Base-by-base conservation (phyloP, 2,113 vertebrate genomes). In the Balaenoptera acutorostrata region DNA sequence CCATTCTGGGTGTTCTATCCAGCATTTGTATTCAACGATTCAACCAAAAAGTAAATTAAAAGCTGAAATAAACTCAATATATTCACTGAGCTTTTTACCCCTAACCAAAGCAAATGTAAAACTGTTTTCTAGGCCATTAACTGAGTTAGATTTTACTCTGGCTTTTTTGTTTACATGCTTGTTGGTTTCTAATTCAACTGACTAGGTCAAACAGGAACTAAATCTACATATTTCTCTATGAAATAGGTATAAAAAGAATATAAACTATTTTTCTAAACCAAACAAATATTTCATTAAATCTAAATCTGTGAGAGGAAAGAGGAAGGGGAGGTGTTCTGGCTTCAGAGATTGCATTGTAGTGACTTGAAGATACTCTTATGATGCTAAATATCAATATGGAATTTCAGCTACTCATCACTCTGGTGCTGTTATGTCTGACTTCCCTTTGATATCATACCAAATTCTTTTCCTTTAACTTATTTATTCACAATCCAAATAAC, bases 41-140 rank as follows among this genome's bases (percentile, higher is more conserved):
- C 66, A 91, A 94, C 31, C 31, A 74, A 64, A 93, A 96, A 68
- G 11, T 82, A 93, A 91, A 94, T 93, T 61, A 85, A 95, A 96
- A 88, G 23, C 80, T 90, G 55, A 97, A 97, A 93, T 93, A 90
- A 97, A 57, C 52, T 95, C 75, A 95, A 27, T 72, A 46, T 88
- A 94, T 93, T 96, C 97, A 20, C 59, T 88, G 46, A 96, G 77
- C n/a, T 96, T 46, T 81, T 88, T 81, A 94, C 6, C n/a, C 39
- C 46, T 94, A 93, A 94, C 39, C 88, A 93, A 90, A 86, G 29
- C 33, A 97, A 88, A 91, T 91, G 41, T 63, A 59, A 94, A 96
- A 36, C 39, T 88, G 39, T 90, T 96, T 77, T 63, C n/a, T 55
- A 66, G 41, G 49, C 9, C 10, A 78, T 94, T 94, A 93, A 57